Base-by-base conservation (phyloP, 1,140 invertebrate genomes). In the Solenopsis fugax region DNA sequence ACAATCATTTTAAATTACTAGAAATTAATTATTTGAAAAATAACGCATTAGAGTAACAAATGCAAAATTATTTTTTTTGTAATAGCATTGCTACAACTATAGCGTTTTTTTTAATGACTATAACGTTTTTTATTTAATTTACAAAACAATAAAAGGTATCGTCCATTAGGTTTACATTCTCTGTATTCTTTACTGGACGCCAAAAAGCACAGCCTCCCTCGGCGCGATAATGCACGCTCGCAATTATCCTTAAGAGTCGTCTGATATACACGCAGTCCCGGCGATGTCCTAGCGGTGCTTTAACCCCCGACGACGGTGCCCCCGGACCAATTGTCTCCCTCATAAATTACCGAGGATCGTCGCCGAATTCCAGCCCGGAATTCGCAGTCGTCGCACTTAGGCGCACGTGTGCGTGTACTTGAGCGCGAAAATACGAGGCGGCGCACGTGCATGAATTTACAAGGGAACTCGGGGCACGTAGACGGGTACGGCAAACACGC, bases 281-380 rank as follows among this genome's bases (percentile, higher is more conserved):
- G 48, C 73, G 75, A 85, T 89, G 85, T 89, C 81, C 87, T 82
- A 87, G 50, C 80, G 87, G 88, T 89, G 82, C 88, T 73, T 84
- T 73, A 73, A 75, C 52, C 58, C 24, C 18, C 88, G 58, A 52
- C 85, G 67, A 45, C 60, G 60, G 76, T 78, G 60, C n/a, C 71
- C 76, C 50, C 82, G 67, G 87, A 89, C 88, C 88, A 89, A 89
- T 89, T 89, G 88, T 89, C 88, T 64, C 75, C 67, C 84, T 54
- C 77, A 85, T 89, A 89, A 89, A 89, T 89, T 89, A 89, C 87
- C 62, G 62, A 81, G 88, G 85, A 54, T 85, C 60, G 82, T 86
- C 87, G 87, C 81, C 86, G 81, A 89, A 89, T 89, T 89, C 87
- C 81, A 77, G 62, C 21, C 24, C 56, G 48, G 76, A 77, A 71